Evolutionary conservation across 2,797 vertebrate genomes (phyloP), one percentile per base, ranked within the genome.

Genomic region (Myioborus miniatus): DNA sequence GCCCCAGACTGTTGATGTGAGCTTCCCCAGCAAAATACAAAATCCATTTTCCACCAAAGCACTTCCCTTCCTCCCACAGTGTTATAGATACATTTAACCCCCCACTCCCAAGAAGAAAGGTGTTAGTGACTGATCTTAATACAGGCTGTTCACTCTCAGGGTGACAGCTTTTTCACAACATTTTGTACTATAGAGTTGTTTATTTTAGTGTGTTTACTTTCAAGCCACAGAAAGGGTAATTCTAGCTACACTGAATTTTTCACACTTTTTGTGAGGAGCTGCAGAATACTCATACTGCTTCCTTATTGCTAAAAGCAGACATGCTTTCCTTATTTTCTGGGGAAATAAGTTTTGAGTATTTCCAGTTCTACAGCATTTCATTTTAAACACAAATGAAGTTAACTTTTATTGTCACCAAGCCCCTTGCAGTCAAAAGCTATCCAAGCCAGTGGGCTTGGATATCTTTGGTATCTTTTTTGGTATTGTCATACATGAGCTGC

Each of bases 161-260:
- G 43, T 64, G 47, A 91, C 60, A 90, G 36, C 11, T 85, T 96
- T 95, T 85, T n/a, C 68, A 84, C 49, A 91, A 58, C 47, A 60
- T 87, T 89, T 85, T 67, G 36, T 81, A 65, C 43, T 59, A 52
- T 0, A 80, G 39, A 75, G 86, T 23, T 59, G 34, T 76, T 88
- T 86, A 41, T 71, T 95, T 89, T 70, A 68, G 24, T 5, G 3
- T 70, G 44, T 53, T 83, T 89, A 74, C 47, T 78, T 89, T 91
- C 43, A 62, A 6, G 65, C 60, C 71, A 36, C 62, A 81, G 50
- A 74, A 91, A 78, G 30, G 43, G 26, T 2, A 2, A 64, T 64
- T 76, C 13, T 53, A 89, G 58, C 39, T 70, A 85, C 50, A 30
- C 6, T 62, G 39, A 92, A 49, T 63, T 83, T 85, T 88, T 60